These are phyloP conservation scores for Acrobasis consociella DNA, from an alignment of 2,888 invertebrate genomes.

Conservation along the genomic window DNA sequence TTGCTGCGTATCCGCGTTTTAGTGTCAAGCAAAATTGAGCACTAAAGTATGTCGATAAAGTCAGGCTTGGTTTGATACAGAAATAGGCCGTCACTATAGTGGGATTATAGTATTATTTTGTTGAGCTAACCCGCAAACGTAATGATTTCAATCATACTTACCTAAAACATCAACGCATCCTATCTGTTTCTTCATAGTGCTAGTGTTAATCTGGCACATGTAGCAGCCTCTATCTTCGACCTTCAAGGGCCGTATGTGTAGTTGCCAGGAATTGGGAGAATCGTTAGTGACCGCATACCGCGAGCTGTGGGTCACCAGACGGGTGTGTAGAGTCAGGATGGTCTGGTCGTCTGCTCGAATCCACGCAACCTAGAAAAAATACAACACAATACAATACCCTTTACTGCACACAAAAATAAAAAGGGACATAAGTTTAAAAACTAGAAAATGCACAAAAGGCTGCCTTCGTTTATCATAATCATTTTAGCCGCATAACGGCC, in stretches of 20 bases:
- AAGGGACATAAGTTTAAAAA: too few relatives aligned
- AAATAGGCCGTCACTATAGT: too few relatives aligned
- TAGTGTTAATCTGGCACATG: constrained; percentile 92
- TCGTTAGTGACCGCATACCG: constrained; percentile 87
- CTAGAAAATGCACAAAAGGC: too few relatives aligned
- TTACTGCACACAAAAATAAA: too few relatives aligned
- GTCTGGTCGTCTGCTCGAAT: constrained; percentile 89
- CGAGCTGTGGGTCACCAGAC: constrained; percentile 89
- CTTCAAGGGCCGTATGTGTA: constrained; percentile 87
- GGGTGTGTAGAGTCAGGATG: constrained; percentile 87
- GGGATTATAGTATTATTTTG: too few relatives aligned
- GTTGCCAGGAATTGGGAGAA: constrained; percentile 87
- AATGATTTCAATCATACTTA: constrained; percentile 55
- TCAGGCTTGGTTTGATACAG: too few relatives aligned
- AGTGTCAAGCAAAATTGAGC: too few relatives aligned
- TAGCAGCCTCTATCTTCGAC: constrained; percentile 90
- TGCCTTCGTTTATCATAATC: too few relatives aligned
- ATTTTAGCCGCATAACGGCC: too few relatives aligned
- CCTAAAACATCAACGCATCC: constrained; percentile 91
- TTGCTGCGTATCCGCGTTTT: too few relatives aligned
- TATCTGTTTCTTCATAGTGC: constrained; percentile 89
- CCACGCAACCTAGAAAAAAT: constrained; percentile 86
- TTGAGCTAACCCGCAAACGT: too few relatives aligned
- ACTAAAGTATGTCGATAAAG: too few relatives aligned
- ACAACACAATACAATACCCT: not conserved